Conservation (phyloP, 2,113 vertebrate genomes). For the Silurus meridionalis region DNA sequence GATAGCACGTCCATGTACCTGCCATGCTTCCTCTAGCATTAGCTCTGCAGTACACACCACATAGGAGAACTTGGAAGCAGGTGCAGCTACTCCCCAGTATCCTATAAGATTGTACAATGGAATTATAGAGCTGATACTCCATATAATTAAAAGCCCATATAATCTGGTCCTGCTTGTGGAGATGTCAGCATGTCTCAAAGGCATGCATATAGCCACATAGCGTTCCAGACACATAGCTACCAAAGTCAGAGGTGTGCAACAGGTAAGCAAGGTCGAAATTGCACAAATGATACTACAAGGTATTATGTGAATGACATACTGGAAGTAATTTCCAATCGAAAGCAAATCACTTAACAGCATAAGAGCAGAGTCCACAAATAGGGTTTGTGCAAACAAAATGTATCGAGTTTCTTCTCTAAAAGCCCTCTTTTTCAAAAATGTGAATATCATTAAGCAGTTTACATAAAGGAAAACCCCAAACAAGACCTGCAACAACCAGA, state of each 20-base stretch:
- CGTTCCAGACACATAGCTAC: slow-evolving; percentile 31
- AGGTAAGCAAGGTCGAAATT: not conserved
- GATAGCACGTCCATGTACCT: no score
- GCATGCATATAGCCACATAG: slow-evolving; percentile 42
- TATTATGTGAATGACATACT: slow-evolving; percentile 15
- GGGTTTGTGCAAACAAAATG: slow-evolving; percentile 55
- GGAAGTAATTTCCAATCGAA: not conserved
- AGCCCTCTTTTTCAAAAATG: no score
- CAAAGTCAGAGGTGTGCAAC: slow-evolving; percentile 35
- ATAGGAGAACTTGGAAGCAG: no score
- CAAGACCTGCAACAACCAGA: no score
- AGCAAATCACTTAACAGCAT: slow-evolving; percentile 37
- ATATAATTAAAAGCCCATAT: slow-evolving; percentile 34
- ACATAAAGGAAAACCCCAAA: no score
- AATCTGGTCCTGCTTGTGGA: slow-evolving; percentile 38
- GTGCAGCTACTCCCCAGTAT: no score
- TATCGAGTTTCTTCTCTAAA: slow-evolving; percentile 46
- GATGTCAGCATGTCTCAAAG: slow-evolving; percentile 43
- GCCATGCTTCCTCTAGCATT: no score
- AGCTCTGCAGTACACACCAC: no score
- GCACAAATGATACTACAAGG: slow-evolving; percentile 38
- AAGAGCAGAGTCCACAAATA: slow-evolving; percentile 47
- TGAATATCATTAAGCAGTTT: no score
- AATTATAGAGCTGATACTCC: slow-evolving; percentile 33
- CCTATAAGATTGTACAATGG: not conserved